Evolutionary conservation across 2,797 vertebrate species (phyloP).

Genomic region (Discoglossus pictus): DNA sequence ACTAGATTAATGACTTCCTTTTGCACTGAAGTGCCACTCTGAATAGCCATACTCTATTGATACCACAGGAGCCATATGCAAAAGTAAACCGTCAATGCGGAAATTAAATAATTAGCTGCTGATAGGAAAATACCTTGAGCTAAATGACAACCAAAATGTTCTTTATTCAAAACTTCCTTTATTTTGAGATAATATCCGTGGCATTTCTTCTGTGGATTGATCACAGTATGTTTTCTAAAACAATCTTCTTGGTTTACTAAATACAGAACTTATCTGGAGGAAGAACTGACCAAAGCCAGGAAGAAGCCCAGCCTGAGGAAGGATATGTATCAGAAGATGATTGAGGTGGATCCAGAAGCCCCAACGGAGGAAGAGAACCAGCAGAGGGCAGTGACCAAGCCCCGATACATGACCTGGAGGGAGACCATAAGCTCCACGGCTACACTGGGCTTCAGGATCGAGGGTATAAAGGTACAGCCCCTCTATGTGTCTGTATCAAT

Average conservation of each 20-base stretch:
- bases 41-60: too few species aligned
- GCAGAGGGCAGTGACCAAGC: constrained; percentile 89
- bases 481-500: not conserved
- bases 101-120: too few species aligned
- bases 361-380: constrained; percentile 82
- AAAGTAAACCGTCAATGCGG: too few species aligned
- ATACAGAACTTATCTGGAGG: constrained; percentile 91
- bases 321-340: constrained; percentile 99
- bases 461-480: constrained; percentile 91
- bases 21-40: too few species aligned
- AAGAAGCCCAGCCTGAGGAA: constrained; percentile 92
- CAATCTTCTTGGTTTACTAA: too few species aligned
- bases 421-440: constrained; percentile 97
- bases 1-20: too few species aligned
- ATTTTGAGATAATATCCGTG: not conserved
- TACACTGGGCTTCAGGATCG: constrained; percentile 93
- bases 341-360: constrained; percentile 87
- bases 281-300: constrained; percentile 92
- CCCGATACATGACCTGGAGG: constrained; percentile 98
- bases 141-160: not conserved
- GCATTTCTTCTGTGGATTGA: too few species aligned
- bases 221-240: too few species aligned
- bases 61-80: too few species aligned
- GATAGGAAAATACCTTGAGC: too few species aligned
- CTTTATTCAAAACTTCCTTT: not conserved